phyloP scores from a whole-genome alignment of 2,888 invertebrate species.

The Eupithecia dodoneata region DNA sequence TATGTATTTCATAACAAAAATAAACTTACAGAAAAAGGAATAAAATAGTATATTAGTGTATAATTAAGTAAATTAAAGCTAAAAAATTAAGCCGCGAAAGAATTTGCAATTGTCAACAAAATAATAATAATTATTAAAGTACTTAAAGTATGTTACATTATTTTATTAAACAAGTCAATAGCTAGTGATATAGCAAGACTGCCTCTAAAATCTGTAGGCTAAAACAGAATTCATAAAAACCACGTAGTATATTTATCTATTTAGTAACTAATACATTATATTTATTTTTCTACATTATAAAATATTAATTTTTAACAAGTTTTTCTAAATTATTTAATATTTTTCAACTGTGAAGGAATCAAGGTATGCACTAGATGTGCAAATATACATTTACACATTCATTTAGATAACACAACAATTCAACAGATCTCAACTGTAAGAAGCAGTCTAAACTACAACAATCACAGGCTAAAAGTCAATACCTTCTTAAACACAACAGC shows the following conservation, averaged over 20 bases:
- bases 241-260: constrained; percentile 32
- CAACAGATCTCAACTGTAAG: constrained; percentile 47
- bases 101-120: neutral
- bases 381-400: constrained; percentile 25
- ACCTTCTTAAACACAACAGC: constrained; percentile 41
- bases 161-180: constrained; percentile 40
- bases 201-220: constrained; percentile 42
- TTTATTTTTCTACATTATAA: constrained; percentile 31
- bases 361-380: constrained; percentile 24
- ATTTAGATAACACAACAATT: constrained; percentile 41
- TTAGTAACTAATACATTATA: constrained; percentile 17
- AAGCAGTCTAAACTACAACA: constrained; percentile 55
- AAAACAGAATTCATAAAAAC: constrained; percentile 26
- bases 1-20: constrained; percentile 68
- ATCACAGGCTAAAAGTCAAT: constrained; percentile 54
- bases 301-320: constrained; percentile 38
- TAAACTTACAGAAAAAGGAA: constrained; percentile 54
- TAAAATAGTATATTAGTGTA: constrained; percentile 47
- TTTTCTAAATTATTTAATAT: constrained; percentile 31
- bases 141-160: neutral
- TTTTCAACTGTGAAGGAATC: constrained; percentile 33
- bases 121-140: constrained; percentile 2
- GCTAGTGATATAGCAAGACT: constrained; percentile 52
- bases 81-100: constrained; percentile 45
- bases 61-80: constrained; percentile 56